Base-by-base conservation (phyloP, 2,888 invertebrate species). In the Fissipunctia ypsillon region DNA sequence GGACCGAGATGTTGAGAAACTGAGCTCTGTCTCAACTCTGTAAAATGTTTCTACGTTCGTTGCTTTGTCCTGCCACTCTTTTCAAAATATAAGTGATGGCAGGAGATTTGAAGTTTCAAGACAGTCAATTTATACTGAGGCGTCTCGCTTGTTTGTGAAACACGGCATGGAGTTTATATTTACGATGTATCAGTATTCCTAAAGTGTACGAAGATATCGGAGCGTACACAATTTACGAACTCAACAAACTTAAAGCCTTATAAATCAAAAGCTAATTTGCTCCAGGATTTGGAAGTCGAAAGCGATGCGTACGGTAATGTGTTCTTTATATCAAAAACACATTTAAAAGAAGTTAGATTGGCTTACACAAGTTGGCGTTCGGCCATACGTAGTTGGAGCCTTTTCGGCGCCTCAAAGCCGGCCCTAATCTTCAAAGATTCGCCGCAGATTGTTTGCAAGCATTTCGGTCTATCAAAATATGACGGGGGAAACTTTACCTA, bases 301-400 rank as follows among this genome's bases (percentile, higher is more conserved):
- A 90, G 91, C 91, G 90, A 92, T 94, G 94, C 94, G 94, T 95
- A 92, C 91, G 91, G 93, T 94, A 95, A 95, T 94, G 94, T 94
- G 95, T 94, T 95, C 93, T 95, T 95, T 95, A 94, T 94, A 96
- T 96, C 95, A 96, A 96, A 96, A 96, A 96, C 95, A 95, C 95
- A 95, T 96, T 96, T 96, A 95, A 95, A 96, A 95, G 95, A 96
- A 96, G 96, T 96, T 96, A 96, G 94, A 96, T 96, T 96, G 95
- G 96, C 95, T 96, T 95, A 95, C 92, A 89, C 93, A 94, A 95
- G 94, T 95, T 95, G 95, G 95, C 95, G 92, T 87, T 89, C 91
- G 93, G 93, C 95, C 95, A 95, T 94, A 93, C 94, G 90, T 93
- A 93, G 92, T 93, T 93, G 91, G 93, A 94, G 94, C 93, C 94